phyloP scores from a whole-genome alignment of 2,797 vertebrate species.

The Ibycter americanus region DNA sequence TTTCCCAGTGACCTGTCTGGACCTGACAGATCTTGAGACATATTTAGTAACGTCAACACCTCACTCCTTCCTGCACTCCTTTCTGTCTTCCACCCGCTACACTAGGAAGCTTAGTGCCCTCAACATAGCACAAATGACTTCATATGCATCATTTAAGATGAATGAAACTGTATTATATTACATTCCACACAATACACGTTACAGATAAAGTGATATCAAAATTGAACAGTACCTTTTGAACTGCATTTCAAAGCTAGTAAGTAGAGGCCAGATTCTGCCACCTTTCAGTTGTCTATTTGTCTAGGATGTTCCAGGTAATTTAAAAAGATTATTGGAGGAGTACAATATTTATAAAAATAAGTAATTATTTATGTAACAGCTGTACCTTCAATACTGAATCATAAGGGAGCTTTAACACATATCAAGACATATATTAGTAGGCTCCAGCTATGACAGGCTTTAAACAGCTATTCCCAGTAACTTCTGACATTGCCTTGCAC shows the following conservation, averaged over 20 bases:
- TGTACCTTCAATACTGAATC: neutral
- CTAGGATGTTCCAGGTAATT: neutral
- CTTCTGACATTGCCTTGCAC: neutral
- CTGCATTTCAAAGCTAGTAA: neutral
- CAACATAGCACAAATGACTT: neutral
- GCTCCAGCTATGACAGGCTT: neutral
- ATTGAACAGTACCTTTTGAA: neutral
- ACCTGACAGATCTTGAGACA: neutral
- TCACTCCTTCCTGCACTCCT: neutral
- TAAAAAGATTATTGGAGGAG: neutral
- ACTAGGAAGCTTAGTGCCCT: neutral
- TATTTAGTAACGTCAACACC: neutral
- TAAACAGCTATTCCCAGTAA: neutral
- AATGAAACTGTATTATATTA: constrained; percentile 36
- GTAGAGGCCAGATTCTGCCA: neutral
- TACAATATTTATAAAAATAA: neutral
- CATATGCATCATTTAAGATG: constrained; percentile 33
- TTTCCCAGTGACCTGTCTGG: constrained; percentile 1
- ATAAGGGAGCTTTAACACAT: neutral
- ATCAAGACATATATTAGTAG: neutral
- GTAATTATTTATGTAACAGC: neutral
- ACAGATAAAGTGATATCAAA: neutral
- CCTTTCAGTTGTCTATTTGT: neutral
- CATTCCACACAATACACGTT: neutral
- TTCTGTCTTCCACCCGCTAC: neutral